phyloP scores from a whole-genome alignment of 2,797 vertebrate species.

The Jordanella pulchra region DNA sequence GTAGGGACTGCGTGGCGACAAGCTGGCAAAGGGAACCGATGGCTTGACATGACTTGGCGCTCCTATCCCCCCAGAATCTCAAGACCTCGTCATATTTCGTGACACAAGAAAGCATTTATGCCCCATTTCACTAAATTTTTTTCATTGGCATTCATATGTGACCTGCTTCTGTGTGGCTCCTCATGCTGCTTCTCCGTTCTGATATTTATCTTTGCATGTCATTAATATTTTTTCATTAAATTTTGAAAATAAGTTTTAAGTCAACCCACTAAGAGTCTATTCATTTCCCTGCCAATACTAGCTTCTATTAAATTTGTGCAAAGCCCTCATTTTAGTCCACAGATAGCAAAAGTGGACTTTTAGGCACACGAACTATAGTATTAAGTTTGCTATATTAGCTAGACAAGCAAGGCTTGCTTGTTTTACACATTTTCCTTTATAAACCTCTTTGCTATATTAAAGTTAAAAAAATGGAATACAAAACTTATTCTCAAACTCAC shows the following conservation, averaged over 20 bases:
- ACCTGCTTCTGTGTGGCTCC: conserved; percentile 71
- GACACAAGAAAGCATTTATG: conserved; percentile 83
- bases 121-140: conserved; percentile 63
- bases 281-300: conserved; percentile 20
- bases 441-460: background rate
- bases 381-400: conserved; percentile 1
- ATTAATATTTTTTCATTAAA: conserved; percentile 73
- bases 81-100: conserved; percentile 70
- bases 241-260: conserved; percentile 57
- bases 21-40: conserved; percentile 69
- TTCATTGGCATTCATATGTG: conserved; percentile 77
- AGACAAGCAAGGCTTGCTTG: conserved; percentile 1
- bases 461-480: too few species aligned
- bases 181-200: conserved; percentile 52
- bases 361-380: conserved; percentile 25
- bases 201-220: conserved; percentile 76
- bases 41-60: conserved; percentile 77
- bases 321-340: conserved; percentile 22
- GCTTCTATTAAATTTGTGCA: conserved; percentile 22
- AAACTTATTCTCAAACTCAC: background rate
- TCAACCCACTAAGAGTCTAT: conserved; percentile 22
- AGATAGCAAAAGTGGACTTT: conserved; percentile 22
- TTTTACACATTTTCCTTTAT: background rate
- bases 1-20: conserved; percentile 53
- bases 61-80: conserved; percentile 62